Evolutionary conservation across 2,888 invertebrate species (phyloP).

Genomic region (Xestia rhomboidea): DNA sequence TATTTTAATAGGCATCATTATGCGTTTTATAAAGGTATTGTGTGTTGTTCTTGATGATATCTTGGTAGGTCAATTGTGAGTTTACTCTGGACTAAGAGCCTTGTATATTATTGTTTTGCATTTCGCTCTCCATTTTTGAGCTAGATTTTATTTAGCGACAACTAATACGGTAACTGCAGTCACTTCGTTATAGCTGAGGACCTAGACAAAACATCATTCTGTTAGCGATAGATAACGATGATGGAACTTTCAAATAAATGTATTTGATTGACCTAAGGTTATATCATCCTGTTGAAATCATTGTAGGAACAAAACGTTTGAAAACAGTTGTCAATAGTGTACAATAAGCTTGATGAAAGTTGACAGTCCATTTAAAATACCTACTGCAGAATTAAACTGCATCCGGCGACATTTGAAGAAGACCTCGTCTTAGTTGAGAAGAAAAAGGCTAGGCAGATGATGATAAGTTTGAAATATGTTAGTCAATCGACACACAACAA

Average conservation of each 20-base stretch:
- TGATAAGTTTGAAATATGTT: not conserved
- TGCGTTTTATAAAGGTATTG: conserved; percentile 58
- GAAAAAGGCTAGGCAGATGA: not conserved
- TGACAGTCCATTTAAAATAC: not conserved
- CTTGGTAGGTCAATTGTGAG: conserved; percentile 48
- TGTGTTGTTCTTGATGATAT: conserved; percentile 48
- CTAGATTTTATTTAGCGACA: not conserved
- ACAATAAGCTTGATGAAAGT: not conserved
- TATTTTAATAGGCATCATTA: conserved; percentile 59
- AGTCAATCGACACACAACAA: not conserved
- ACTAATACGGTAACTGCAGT: not conserved
- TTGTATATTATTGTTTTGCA: not conserved
- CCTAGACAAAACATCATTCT: not conserved
- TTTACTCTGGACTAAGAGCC: conserved; percentile 7
- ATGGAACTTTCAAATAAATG: not conserved
- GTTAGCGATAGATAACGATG: not conserved
- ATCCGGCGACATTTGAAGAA: not conserved
- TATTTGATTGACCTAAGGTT: not conserved
- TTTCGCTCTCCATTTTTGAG: not conserved
- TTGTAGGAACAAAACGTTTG: not conserved
- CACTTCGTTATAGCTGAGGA: not conserved
- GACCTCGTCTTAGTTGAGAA: not conserved
- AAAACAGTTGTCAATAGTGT: not conserved
- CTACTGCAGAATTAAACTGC: not conserved
- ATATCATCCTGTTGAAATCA: not conserved